Evolutionary conservation across 2,113 vertebrate species (phyloP).

Genomic region (Pelusios castaneus): DNA sequence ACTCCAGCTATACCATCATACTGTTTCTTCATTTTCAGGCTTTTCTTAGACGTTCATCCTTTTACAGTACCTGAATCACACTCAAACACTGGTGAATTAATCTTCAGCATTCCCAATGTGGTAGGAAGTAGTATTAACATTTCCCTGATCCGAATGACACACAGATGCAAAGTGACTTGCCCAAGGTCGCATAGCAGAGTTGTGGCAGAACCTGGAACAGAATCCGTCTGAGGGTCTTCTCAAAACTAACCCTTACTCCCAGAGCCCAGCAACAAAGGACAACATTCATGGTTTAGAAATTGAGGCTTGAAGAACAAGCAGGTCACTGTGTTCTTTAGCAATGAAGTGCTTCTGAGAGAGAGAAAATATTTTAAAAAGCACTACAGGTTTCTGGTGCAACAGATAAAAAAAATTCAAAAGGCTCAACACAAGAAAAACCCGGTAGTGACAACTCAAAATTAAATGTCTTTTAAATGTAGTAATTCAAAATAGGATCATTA

Average conservation of each 20-base stretch:
- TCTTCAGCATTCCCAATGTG: too few species aligned
- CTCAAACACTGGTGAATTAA: neutral
- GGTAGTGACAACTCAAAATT: slow-evolving; percentile 22
- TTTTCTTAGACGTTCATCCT: neutral
- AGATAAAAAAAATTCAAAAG: neutral
- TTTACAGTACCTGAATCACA: fast-evolving
- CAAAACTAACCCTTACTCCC: slow-evolving; percentile 7
- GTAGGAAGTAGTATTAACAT: neutral
- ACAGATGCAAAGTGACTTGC: neutral
- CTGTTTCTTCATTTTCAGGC: neutral
- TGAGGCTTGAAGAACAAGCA: slow-evolving; percentile 21
- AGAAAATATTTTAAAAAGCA: neutral
- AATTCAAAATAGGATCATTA: neutral
- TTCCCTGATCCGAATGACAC: fast-evolving
- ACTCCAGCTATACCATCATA: neutral
- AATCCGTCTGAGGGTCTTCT: neutral
- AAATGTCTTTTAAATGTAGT: neutral
- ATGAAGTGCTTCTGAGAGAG: slow-evolving; percentile 11
- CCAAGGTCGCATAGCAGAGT: neutral
- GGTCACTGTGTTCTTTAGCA: slow-evolving; percentile 38
- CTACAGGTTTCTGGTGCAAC: neutral
- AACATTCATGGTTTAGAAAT: neutral
- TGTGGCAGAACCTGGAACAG: neutral
- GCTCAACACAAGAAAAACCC: slow-evolving; percentile 30
- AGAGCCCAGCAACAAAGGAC: neutral